Percentiles rank a stretch among this genome's conserved stretches.
Conservation (phyloP, 2,888 invertebrate genomes). For the Artemia sinica region DNA sequence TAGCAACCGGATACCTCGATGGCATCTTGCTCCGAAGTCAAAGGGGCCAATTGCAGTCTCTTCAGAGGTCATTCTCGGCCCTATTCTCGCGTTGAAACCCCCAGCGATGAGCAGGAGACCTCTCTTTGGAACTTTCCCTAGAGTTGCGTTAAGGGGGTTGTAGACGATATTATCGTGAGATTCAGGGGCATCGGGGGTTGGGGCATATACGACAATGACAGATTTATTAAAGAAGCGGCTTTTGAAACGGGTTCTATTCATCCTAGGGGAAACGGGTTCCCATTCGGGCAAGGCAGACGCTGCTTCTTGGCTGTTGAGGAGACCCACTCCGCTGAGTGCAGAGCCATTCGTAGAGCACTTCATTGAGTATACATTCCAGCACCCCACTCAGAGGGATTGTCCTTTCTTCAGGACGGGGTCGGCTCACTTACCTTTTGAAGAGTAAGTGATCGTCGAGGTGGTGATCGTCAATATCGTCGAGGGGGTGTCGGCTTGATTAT, state of each 20-base stretch:
- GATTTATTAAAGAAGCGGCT: background rate
- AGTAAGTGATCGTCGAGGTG: no score
- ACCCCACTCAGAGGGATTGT: no score
- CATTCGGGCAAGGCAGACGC: conserved; percentile 4
- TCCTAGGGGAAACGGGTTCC: background rate
- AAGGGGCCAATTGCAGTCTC: background rate
- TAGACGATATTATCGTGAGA: background rate
- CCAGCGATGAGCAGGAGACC: no score
- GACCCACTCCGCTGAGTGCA: background rate
- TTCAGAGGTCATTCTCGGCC: no score
- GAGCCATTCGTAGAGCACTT: background rate
- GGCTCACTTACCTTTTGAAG: no score
- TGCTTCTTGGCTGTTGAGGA: background rate
- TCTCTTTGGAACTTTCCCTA: no score
- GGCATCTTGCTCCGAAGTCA: conserved; percentile 9
- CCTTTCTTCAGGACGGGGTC: no score
- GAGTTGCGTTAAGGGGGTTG: background rate
- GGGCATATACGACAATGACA: background rate
- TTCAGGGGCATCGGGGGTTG: background rate
- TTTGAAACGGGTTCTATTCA: background rate
- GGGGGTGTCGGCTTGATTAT: no score
- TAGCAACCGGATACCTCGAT: background rate
- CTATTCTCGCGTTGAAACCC: no score
- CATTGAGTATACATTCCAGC: no score
- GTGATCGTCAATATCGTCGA: no score